phyloP scores from a whole-genome alignment of 2,888 invertebrate species.

The Xanthorhoe spadicearia region DNA sequence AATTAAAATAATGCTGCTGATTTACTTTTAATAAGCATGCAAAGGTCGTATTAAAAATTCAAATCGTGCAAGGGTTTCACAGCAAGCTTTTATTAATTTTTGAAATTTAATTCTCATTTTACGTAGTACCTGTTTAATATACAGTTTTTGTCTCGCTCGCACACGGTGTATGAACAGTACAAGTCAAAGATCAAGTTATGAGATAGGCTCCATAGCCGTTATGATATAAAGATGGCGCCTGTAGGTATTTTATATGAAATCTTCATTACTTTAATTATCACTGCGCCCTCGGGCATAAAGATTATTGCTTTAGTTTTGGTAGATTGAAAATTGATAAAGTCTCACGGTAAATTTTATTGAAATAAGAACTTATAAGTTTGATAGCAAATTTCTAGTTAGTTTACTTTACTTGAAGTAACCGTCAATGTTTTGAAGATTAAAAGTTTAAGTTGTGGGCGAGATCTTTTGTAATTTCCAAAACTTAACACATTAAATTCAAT shows the following conservation, averaged over 20 bases:
- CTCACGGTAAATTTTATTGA: slow-evolving; percentile 39
- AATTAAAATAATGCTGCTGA: slow-evolving; percentile 32
- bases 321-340: slow-evolving; percentile 45
- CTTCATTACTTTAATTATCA: slow-evolving; percentile 57
- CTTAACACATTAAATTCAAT: not conserved
- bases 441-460: not conserved
- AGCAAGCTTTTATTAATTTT: slow-evolving; percentile 41
- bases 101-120: slow-evolving; percentile 39
- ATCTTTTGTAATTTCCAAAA: not conserved
- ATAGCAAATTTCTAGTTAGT: slow-evolving; percentile 17
- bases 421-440: slow-evolving; percentile 31
- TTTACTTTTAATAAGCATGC: slow-evolving; percentile 41
- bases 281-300: slow-evolving; percentile 34
- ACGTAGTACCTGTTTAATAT: slow-evolving; percentile 36
- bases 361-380: slow-evolving; percentile 33
- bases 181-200: slow-evolving; percentile 39
- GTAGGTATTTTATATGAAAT: slow-evolving; percentile 53
- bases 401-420: slow-evolving; percentile 14
- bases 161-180: slow-evolving; percentile 20
- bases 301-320: slow-evolving; percentile 40
- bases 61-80: slow-evolving; percentile 39
- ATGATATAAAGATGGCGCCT: slow-evolving; percentile 45
- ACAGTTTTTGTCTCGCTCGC: slow-evolving; percentile 35
- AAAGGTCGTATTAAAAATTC: slow-evolving; percentile 41
- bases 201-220: slow-evolving; percentile 41